phyloP scores from a whole-genome alignment of 2,113 vertebrate genomes.

The Paralichthys olivaceus region DNA sequence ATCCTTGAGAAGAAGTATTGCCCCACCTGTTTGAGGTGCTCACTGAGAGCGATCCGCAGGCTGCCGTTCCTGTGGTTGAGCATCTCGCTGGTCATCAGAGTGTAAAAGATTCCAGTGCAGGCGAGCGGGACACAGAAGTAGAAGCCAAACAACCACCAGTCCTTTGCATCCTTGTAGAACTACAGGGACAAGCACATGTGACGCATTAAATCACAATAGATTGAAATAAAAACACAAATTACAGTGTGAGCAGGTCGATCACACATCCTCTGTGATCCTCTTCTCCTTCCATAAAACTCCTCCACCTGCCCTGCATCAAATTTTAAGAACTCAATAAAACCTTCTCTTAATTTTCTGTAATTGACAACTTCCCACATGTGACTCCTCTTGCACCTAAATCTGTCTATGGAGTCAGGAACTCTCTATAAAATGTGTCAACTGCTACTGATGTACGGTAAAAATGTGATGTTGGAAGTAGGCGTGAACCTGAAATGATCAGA shows the following conservation, averaged over 20 bases:
- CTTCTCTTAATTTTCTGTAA: background rate
- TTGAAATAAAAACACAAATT: background rate
- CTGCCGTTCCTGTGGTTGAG: conserved; percentile 94
- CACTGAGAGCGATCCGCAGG: conserved; percentile 94
- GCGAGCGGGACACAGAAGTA: conserved; percentile 94
- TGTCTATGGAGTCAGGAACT: too few relatives aligned
- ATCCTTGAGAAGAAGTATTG: background rate
- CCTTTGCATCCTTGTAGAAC: conserved; percentile 90
- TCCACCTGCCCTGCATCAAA: background rate
- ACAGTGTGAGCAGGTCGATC: background rate
- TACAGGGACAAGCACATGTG: conserved; percentile 58
- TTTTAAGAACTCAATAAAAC: background rate
- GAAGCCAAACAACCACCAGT: conserved; percentile 98
- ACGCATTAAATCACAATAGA: background rate
- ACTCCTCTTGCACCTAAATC: too few relatives aligned
- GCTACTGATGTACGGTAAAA: too few relatives aligned
- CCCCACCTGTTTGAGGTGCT: conserved; percentile 96
- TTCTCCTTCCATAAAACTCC: too few relatives aligned
- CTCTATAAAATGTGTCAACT: too few relatives aligned
- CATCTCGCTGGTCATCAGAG: conserved; percentile 97
- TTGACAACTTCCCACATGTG: background rate
- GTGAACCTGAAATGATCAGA: background rate
- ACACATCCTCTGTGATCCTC: too few relatives aligned
- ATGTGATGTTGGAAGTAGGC: background rate
- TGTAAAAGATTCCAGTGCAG: conserved; percentile 94